Base-by-base conservation (phyloP, 1,140 invertebrate species). In the Belonocnema kinseyi region DNA sequence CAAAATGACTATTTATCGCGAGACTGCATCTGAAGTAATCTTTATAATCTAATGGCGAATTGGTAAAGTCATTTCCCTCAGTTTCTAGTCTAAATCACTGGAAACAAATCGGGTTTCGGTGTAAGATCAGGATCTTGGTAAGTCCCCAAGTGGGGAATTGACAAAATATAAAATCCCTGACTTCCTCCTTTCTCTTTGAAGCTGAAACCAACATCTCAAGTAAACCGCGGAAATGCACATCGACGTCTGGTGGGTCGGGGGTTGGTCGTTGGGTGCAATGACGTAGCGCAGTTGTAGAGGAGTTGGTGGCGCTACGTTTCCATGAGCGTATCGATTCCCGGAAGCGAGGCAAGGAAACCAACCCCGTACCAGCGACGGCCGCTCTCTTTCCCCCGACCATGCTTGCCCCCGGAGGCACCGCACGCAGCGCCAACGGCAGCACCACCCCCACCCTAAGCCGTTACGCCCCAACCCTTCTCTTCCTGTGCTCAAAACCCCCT, bases 231-330 rank as follows among this genome's bases (percentile, higher is more conserved):
- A 72, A 79, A 72, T 75, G 77, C 70, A 46, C 54, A 79, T 82
- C 76, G 79, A 73, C 51, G 80, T 72, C 75, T 53, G 77, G 74
- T 72, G 58, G 78, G 73, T 78, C 52, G 77, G 81, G 85, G 82
- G 84, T 83, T 77, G 85, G 83, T 85, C 83, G 87, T 77, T 79
- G 87, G 84, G 80, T 85, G 85, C 86, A 86, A 87, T 90, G 87
- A 90, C 87, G 88, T 88, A 87, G 88, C 82, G 80, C 85, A 74
- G 76, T 61, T 83, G 85, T 82, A 86, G 86, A 87, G 88, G 85
- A 83, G 87, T 85, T 89, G 89, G 86, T 87, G 88, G 89, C 88
- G 89, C 88, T 90, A 86, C 85, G 87, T 85, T 90, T 87, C 87
- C 87, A 88, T 83, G 21, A 76, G 78, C 80, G 82, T 84, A 84